Evolutionary conservation across 2,113 vertebrate species (phyloP).

Genomic region (Aptenodytes forsteri): DNA sequence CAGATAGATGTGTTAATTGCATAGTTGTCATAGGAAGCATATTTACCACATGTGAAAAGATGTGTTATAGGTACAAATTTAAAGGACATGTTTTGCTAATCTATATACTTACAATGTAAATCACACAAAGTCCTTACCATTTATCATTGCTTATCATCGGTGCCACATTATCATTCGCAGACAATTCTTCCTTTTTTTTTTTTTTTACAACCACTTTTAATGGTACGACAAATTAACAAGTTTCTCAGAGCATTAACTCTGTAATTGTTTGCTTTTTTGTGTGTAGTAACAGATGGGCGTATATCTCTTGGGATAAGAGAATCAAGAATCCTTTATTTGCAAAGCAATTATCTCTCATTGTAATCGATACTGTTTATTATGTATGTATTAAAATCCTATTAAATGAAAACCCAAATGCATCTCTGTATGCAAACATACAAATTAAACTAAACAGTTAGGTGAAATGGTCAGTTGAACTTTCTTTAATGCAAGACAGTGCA

Average conservation of each 20-base stretch:
- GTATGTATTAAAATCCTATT: neutral
- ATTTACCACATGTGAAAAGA: neutral
- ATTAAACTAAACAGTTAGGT: neutral
- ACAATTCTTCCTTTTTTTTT: neutral
- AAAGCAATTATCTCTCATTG: neutral
- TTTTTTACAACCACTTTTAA: neutral
- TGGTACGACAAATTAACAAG: neutral
- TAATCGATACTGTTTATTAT: slow-evolving; percentile 25
- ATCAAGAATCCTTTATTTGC: neutral
- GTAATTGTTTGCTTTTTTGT: neutral
- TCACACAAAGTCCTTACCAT: neutral
- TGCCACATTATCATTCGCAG: neutral
- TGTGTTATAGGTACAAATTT: neutral
- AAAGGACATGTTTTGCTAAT: neutral
- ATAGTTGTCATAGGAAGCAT: accelerated
- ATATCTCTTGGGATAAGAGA: slow-evolving; percentile 18
- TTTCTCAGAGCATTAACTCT: slow-evolving; percentile 33
- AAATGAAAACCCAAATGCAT: neutral
- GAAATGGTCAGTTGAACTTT: neutral
- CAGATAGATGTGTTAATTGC: neutral
- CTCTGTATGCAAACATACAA: neutral
- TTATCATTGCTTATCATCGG: neutral
- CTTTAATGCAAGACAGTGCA: neutral
- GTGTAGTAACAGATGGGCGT: neutral
- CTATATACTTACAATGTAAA: neutral